A percentile compares a stretch with the other conserved stretches of the same genome.
Evolutionary conservation across 2,797 vertebrate genomes (phyloP).

Genomic region (Coregonus sp.): DNA sequence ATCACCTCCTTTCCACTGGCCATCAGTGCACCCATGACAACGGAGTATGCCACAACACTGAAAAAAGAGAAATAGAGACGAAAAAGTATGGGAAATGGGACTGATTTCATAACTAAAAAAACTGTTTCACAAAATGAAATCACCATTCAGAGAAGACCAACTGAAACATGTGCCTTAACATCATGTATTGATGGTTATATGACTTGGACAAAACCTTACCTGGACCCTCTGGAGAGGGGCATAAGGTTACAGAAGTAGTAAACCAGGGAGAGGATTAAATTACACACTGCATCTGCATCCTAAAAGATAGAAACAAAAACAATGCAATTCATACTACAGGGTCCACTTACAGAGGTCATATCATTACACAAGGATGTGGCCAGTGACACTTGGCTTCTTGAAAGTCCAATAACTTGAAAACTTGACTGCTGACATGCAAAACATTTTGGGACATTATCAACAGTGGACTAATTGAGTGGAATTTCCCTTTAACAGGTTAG

Average conservation of each 20-base stretch:
- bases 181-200: no score
- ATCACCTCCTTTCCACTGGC: constrained; percentile 95
- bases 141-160: not conserved
- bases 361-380: no score
- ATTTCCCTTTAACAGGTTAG: no score
- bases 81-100: no score
- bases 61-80: not conserved
- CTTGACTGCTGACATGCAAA: no score
- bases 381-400: no score
- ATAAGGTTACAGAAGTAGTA: constrained; percentile 99
- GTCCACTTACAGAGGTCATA: not conserved
- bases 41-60: constrained; percentile 95
- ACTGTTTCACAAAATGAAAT: not conserved
- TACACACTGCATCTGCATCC: constrained; percentile 95
- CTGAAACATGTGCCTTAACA: no score
- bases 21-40: constrained; percentile 96
- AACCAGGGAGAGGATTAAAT: constrained; percentile 92
- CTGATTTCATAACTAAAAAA: no score
- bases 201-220: constrained; percentile 56
- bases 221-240: constrained; percentile 94
- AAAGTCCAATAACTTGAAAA: no score
- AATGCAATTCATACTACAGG: not conserved
- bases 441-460: no score
- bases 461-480: no score
- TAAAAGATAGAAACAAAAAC: constrained; percentile 47